Evolutionary conservation across 30 jellyfish, hydroid and myxozoan species (phyloP), one percentile per base, ranked within the genome.

Genomic region (Rhopilema esculentum): DNA sequence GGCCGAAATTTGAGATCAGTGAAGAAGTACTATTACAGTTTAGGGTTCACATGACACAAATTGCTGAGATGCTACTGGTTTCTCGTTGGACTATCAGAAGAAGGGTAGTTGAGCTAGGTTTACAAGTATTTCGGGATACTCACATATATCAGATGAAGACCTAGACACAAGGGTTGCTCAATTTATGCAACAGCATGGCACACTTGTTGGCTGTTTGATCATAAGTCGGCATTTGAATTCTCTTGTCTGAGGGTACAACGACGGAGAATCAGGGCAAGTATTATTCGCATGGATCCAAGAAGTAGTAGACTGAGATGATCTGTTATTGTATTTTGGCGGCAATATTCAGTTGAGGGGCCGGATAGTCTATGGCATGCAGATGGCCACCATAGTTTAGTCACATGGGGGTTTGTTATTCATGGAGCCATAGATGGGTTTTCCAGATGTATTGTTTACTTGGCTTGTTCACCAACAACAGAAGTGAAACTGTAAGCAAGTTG

Each of bases 401-500:
- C 75, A 31, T 76, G 95, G 95, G 87, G 87, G 32, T 68, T 87
- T 52, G 95, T 87, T 40, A 87, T 87, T 62, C 95, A 87, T 87
- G 95, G 95, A 48, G 87, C 82, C n/a, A 87, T 87, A 75, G 95
- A 87, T 87, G 95, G 95, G 51, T 77, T 62, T 66, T 76, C 95
- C 68, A 75, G 95, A 64, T 33, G 53, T 27, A 67, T 87, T 49
- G 79, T 87, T 40, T 87, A 23, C 70, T 69, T 87, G 77, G 73
- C 67, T 22, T 87, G 91, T 84, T 30, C 29, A 87, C 87, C 16
- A 87, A 87, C 85, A 87, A 87, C 27, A 64, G 64, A 66, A 49
- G 65, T 16, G 91, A 66, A 22, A 87, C 95, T 65, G 95, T 87
- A 15, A 24, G 53, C 73, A 74, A 77, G 31, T 48, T 51, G 67